A percentile compares a stretch with the other conserved stretches of the same genome.
These are phyloP conservation scores for Noctua janthina DNA, from an alignment of 2,888 invertebrate species.

Conservation along the genomic window DNA sequence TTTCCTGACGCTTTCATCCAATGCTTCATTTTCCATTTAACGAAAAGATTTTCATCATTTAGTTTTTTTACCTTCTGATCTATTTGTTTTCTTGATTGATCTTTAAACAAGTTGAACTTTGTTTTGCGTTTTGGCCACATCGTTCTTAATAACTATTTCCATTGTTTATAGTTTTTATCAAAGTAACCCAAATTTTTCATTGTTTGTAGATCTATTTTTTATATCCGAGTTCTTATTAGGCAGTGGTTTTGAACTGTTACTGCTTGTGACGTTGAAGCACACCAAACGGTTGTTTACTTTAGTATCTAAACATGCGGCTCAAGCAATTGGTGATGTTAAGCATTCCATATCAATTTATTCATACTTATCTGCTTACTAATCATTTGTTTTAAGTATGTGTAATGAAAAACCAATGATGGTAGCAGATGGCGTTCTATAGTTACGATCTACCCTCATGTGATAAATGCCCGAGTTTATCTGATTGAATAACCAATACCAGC, in stretches of 20 bases:
- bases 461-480: background rate
- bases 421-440: background rate
- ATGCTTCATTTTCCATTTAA: slow-evolving; percentile 36
- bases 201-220: background rate
- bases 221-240: rapidly evolving
- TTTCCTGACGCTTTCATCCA: slow-evolving; percentile 72
- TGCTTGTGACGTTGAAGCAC: background rate
- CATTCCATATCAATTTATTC: background rate
- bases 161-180: slow-evolving; percentile 18
- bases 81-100: background rate
- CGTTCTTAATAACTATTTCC: background rate
- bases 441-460: slow-evolving; percentile 8
- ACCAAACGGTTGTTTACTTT: background rate
- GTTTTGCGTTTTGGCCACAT: background rate
- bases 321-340: background rate
- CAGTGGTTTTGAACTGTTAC: background rate
- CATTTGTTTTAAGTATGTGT: background rate
- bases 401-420: background rate
- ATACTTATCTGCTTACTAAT: background rate
- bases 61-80: background rate
- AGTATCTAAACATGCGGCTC: background rate
- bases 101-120: background rate
- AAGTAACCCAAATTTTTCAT: slow-evolving; percentile 26
- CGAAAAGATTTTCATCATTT: slow-evolving; percentile 3
- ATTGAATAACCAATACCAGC: background rate